A percentile compares a stretch with the other conserved stretches of the same genome.
phyloP scores from a whole-genome alignment of 2,113 vertebrate species.

The Oryzias curvinotus region DNA sequence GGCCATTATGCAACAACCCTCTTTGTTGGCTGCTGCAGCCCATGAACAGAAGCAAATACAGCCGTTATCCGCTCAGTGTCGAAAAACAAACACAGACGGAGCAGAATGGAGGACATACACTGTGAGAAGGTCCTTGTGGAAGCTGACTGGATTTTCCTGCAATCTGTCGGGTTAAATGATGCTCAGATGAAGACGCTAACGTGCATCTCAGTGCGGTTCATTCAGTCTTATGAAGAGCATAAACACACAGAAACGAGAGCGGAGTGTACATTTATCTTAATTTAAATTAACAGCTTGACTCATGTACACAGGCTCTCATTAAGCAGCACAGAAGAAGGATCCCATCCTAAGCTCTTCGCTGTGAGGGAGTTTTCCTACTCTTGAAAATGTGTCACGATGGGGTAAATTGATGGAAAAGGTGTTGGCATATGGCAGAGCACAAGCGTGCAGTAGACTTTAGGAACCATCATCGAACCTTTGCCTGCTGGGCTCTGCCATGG shows the following conservation, averaged over 20 bases:
- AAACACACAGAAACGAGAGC: conserved; percentile 8
- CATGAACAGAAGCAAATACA: conserved; percentile 34
- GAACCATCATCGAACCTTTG: too few species aligned
- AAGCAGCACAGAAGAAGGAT: not conserved
- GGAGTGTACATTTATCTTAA: not conserved
- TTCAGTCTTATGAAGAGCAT: not conserved
- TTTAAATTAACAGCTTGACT: not conserved
- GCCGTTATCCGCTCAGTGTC: conserved; percentile 23
- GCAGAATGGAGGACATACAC: conserved; percentile 42
- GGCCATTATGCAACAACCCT: conserved; percentile 53
- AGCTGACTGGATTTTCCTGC: conserved; percentile 31
- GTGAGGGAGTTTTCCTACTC: too few species aligned
- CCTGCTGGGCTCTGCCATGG: too few species aligned
- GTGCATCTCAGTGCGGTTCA: not conserved
- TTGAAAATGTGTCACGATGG: too few species aligned
- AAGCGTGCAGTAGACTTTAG: too few species aligned
- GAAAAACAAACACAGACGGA: conserved; percentile 43
- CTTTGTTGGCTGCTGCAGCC: conserved; percentile 46
- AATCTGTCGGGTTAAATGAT: conserved; percentile 44
- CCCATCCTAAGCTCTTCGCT: too few species aligned
- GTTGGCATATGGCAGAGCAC: too few species aligned
- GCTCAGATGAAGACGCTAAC: conserved; percentile 12
- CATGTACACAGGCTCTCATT: not conserved
- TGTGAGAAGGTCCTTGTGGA: conserved; percentile 2
- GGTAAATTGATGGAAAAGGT: too few species aligned